Base-by-base conservation (phyloP, 1,140 invertebrate species). In the Zaprionus capensis region DNA sequence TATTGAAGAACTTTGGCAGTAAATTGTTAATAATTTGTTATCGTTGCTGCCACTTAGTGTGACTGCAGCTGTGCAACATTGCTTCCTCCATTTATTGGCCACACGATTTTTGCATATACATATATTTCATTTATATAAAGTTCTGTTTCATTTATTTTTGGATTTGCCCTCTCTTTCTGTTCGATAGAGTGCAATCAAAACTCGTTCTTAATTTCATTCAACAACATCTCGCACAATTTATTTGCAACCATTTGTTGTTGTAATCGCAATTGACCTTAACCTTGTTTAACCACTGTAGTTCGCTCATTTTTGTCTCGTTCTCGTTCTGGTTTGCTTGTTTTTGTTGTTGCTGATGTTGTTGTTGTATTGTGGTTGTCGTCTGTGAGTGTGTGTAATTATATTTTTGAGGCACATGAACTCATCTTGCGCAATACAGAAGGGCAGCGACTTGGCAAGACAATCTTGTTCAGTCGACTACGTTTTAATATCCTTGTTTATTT, bases 201-300 rank as follows among this genome's bases (percentile, higher is more conserved):
- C 85, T 91, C 53, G 85, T 85, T 85, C 79, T 90, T 82, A 68
- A 90, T 76, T 82, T 71, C 72, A 85, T 85, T 90, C 81, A 70
- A 88, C 67, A 84, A 73, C 83, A 46, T 17, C 41, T 87, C 78
- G 66, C 71, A 75, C 58, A 84, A 90, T 85, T 79, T 81, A 88
- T 81, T 90, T 85, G 78, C 81, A 75, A 2, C 36, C 66, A 71
- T 72, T 81, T 84, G 72, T 81, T 75, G 74, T 56, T 71, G 64
- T 76, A 53, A 49, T 77, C 81, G 79, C 67, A 90, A 88, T 75
- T 88, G 81, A 90, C 85, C 85, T 90, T 90, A 90, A 91, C 85
- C 85, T 90, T 90, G 85, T 90, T 90, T 72, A 58, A 64, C 69
- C 72, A 51, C 63, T 20, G 26, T 17, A 56, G 24, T 65, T 49